Conservation (phyloP, 2,113 vertebrate species). For the Macquaria australasica region DNA sequence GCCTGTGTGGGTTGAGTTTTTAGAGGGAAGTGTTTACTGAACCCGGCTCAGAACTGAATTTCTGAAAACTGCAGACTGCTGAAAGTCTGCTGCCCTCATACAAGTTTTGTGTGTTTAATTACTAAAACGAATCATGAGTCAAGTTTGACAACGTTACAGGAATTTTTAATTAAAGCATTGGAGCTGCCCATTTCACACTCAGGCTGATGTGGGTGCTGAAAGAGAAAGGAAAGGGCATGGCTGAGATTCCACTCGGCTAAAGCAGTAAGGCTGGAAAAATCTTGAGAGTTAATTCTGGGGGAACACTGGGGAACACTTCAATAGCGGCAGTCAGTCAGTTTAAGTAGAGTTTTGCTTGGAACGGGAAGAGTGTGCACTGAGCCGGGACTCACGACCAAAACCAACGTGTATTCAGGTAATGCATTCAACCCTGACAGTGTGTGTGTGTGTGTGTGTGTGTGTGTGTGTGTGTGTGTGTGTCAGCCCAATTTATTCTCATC, state of each 20-base stretch:
- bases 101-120: background rate
- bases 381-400: constrained; percentile 1
- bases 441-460: constrained; percentile 3
- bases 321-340: constrained; percentile 1
- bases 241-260: background rate
- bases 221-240: background rate
- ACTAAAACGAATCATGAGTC: constrained; percentile 22
- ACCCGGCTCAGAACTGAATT: too few species aligned
- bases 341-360: constrained; percentile 40
- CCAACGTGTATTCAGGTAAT: constrained; percentile 42
- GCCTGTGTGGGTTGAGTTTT: background rate
- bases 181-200: background rate
- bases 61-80: constrained; percentile 7
- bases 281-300: background rate
- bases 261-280: background rate
- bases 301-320: constrained; percentile 21
- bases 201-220: constrained; percentile 20
- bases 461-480: constrained; percentile 15
- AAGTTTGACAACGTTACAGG: constrained; percentile 8
- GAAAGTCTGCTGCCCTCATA: background rate
- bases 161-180: constrained; percentile 27
- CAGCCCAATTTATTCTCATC: constrained; percentile 48
- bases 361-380: background rate
- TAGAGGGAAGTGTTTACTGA: constrained; percentile 6
- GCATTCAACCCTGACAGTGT: constrained; percentile 34